Evolutionary conservation across 2,797 vertebrate species (phyloP).

Genomic region (Alauda arvensis): DNA sequence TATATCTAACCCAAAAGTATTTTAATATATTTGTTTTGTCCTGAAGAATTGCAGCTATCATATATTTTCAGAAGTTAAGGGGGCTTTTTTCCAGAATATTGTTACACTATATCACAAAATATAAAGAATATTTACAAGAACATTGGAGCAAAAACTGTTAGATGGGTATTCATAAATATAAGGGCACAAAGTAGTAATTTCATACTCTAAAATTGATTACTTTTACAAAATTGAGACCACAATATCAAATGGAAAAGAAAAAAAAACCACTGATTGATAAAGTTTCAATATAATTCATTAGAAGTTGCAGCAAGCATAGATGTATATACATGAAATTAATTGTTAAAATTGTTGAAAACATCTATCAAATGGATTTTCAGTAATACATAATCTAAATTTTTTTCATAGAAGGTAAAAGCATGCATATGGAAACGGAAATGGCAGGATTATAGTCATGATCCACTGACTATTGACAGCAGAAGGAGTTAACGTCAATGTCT

Average conservation of each 20-base stretch:
- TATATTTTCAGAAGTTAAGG: neutral
- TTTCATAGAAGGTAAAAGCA: neutral
- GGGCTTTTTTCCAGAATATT: neutral
- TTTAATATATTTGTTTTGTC: neutral
- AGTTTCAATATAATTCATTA: neutral
- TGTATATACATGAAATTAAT: neutral
- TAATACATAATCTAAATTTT: neutral
- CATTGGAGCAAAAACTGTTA: neutral
- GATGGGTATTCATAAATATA: neutral
- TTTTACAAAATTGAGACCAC: neutral
- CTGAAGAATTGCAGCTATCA: neutral
- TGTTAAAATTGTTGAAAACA: neutral
- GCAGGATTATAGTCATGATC: neutral
- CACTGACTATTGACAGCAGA: constrained; percentile 7
- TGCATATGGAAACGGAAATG: neutral
- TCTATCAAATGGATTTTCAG: neutral
- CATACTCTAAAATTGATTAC: neutral
- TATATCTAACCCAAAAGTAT: neutral
- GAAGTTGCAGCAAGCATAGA: neutral
- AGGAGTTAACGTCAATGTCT: neutral
- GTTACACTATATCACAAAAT: neutral
- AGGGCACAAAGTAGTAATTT: neutral
- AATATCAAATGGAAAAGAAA: neutral
- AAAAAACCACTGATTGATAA: neutral
- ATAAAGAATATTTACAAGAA: neutral